Percentiles rank a stretch among this genome's conserved stretches.
Conservation (phyloP, 1,140 invertebrate genomes). For the Drosophila willistoni region DNA sequence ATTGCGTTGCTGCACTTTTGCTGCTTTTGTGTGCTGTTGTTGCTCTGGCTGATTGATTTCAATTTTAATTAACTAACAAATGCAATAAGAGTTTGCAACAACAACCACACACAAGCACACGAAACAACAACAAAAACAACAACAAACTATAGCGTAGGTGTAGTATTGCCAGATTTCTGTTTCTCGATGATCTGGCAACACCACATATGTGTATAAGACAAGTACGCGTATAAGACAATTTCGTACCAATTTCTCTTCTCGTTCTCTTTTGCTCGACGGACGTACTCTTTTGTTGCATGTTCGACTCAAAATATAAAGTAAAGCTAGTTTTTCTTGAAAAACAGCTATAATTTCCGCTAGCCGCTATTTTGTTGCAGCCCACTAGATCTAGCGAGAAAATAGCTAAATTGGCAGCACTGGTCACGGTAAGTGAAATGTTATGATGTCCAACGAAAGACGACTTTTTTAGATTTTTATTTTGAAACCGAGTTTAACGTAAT, state of each 20-base stretch:
- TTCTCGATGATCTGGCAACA: not conserved
- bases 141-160: conserved; percentile 8
- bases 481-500: not conserved
- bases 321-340: too few species aligned
- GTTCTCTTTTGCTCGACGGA: too few species aligned
- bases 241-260: too few species aligned
- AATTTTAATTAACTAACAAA: conserved; percentile 58
- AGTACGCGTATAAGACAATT: too few species aligned
- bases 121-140: conserved; percentile 2
- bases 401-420: too few species aligned
- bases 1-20: conserved; percentile 36
- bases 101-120: not conserved
- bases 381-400: too few species aligned
- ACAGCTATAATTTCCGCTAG: too few species aligned
- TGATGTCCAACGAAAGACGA: too few species aligned
- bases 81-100: conserved; percentile 19
- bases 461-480: not conserved
- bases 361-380: too few species aligned
- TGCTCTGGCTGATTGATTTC: conserved; percentile 36
- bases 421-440: too few species aligned
- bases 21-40: conserved; percentile 17
- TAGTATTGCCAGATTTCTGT: not conserved
- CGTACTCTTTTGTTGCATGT: too few species aligned
- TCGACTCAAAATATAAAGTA: too few species aligned
- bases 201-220: not conserved